Evolutionary conservation across 2,888 invertebrate genomes (phyloP), one percentile per base, ranked within the genome.

Genomic region (Phengaris arion): DNA sequence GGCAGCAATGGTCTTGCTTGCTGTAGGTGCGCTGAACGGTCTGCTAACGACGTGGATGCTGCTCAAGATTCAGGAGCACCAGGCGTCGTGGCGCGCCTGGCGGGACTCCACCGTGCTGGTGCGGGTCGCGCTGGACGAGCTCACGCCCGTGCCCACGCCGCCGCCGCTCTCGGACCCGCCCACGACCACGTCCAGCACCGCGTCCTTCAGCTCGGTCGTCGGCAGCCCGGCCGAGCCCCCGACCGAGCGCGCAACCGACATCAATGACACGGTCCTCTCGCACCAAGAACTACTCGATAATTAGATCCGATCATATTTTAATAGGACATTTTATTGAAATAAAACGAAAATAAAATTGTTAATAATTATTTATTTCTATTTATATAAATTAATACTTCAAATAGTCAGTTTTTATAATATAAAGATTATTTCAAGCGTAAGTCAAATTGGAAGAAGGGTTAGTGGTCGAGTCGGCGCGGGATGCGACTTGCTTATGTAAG

Each of bases 1-100:
- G 9, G 52, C 52, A 52, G 52, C 52, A 59, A n/a, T 8, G n/a
- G 8, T n/a, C 6, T 35, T 15, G n/a, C 15, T 45, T 8, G 10
- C 10, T 13, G 57, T 81, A 92, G 93, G 93, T 15, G 93, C 93
- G 0, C 82, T 93, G 12, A 93, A 93, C 85, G 93, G 93, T 0
- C 84, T 93, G 78, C 85, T 93, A 77, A 93, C 93, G 1, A 93
- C 93, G 59, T 93, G 93, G 93, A 90, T 92, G 88, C 88, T 93
- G 82, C 88, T 93, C 59, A 93, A 92, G 87, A 86, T 93, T 79
- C 93, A 93, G 82, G 93, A 93, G 86, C 93, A 93, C 85, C 93
- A 92, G 86, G 69, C 85, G 82, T 89, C 93, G 80, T 93, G 93
- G 93, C 91, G 87, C 80, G 85, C 89, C 80, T 93, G 93, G 93